Percentiles rank a stretch among this genome's conserved stretches.
Conservation (phyloP, 2,797 vertebrate species). For the Onychomys torridus region DNA sequence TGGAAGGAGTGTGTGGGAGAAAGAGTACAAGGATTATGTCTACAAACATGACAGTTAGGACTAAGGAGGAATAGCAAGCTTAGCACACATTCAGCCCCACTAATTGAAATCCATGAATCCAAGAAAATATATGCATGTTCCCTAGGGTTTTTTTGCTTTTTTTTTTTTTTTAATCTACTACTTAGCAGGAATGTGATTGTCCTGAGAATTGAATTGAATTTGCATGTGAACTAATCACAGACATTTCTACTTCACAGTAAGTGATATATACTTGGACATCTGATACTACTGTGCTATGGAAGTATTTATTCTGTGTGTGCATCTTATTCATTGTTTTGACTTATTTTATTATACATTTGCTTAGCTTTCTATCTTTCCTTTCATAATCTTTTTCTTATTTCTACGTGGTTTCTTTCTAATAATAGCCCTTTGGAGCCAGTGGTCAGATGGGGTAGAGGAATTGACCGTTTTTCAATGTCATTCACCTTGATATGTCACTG, state of each 20-base stretch:
- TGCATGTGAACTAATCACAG: neutral
- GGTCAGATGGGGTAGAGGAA: neutral
- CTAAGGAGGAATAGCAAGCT: neutral
- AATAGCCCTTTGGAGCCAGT: neutral
- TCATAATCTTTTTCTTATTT: slow-evolving; percentile 34
- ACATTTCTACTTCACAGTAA: neutral
- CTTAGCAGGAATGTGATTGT: neutral
- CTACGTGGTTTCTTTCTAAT: neutral
- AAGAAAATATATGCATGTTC: neutral
- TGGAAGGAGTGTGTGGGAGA: neutral
- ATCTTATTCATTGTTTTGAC: slow-evolving; percentile 1
- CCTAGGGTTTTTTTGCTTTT: neutral
- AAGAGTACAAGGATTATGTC: neutral
- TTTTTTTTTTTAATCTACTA: neutral
- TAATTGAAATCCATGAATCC: neutral
- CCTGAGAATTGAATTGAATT: neutral
- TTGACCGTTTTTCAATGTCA: neutral
- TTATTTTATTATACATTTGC: neutral
- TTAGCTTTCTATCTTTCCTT: neutral
- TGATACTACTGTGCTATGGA: neutral
- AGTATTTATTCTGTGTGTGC: slow-evolving; percentile 6
- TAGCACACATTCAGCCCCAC: neutral
- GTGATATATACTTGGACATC: neutral
- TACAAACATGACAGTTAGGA: neutral
- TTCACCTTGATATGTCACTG: neutral